Conservation (phyloP, 2,797 vertebrate species). For the Parauchenoglanis punctatus region DNA sequence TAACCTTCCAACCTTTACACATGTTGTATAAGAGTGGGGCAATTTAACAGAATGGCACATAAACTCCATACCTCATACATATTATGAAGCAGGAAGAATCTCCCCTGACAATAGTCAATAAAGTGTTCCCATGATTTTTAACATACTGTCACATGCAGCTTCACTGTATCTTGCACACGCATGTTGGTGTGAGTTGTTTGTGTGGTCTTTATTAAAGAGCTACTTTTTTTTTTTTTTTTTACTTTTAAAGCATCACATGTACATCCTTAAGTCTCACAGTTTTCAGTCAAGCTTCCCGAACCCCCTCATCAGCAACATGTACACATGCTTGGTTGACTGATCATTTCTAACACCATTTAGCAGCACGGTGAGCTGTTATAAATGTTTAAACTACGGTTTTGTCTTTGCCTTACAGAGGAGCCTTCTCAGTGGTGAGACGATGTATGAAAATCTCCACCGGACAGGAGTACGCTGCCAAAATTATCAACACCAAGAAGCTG, state of each 20-base stretch:
- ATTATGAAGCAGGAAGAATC: not conserved
- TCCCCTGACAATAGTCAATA: not conserved
- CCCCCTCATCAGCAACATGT: not conserved
- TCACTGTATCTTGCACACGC: not conserved
- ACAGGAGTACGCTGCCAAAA: conserved; percentile 97
- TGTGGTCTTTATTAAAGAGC: not conserved
- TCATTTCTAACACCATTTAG: not conserved
- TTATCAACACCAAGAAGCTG: conserved; percentile 98
- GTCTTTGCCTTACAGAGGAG: conserved; percentile 82
- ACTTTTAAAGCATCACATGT: not conserved
- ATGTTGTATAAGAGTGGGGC: not conserved
- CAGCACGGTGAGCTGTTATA: not conserved
- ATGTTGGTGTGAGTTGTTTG: not conserved
- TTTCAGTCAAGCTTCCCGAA: not conserved
- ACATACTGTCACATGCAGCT: not conserved
- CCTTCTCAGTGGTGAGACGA: conserved; percentile 94
- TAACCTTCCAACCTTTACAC: not conserved
- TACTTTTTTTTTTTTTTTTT: not conserved
- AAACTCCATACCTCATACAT: not conserved
- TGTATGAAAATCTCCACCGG: conserved; percentile 95
- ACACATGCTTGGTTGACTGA: not conserved
- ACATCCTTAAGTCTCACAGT: not conserved
- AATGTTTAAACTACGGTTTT: not conserved
- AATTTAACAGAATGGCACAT: not conserved
- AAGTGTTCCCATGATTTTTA: not conserved